A percentile compares a stretch with the other conserved stretches of the same genome.
Conservation (phyloP, 2,888 invertebrate species). For the Ichneumoninae sp. region DNA sequence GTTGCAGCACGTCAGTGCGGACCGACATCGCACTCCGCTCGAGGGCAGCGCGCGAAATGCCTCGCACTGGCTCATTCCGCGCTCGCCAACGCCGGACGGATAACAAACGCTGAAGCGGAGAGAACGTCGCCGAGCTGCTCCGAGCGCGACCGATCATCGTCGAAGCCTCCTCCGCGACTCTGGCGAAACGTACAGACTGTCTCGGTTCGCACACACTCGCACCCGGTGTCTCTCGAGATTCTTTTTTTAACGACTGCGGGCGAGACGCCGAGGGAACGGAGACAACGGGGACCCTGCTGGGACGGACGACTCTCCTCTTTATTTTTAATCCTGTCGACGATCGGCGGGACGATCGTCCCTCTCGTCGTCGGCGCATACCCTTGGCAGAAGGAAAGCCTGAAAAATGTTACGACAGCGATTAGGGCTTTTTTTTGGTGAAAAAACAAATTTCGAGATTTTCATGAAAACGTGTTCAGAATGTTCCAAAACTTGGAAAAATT, state of each 20-base stretch:
- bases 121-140: conserved; percentile 37
- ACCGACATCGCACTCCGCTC: conserved; percentile 58
- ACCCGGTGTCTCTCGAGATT: conserved; percentile 55
- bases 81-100: conserved; percentile 45
- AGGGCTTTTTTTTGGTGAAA: neutral
- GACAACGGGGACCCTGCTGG: no score
- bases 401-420: conserved; percentile 12
- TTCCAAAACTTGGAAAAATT: no score
- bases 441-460: no score
- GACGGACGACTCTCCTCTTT: neutral
- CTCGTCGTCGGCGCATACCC: conserved; percentile 6
- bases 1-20: conserved; percentile 21
- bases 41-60: conserved; percentile 59
- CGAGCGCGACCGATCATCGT: conserved; percentile 54
- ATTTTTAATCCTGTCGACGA: conserved; percentile 3
- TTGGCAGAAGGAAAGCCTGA: neutral
- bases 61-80: conserved; percentile 18
- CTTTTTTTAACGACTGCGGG: neutral
- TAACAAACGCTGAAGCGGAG: conserved; percentile 50
- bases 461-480: no score
- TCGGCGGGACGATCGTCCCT: neutral
- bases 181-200: conserved; percentile 17
- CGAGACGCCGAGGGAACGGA: neutral
- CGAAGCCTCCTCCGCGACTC: conserved; percentile 40
- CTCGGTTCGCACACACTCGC: neutral